A percentile compares a stretch with the other conserved stretches of the same genome.
phyloP scores from a whole-genome alignment of 92 coral and sea anemone species.

The Zoanthus sansibaricus region DNA sequence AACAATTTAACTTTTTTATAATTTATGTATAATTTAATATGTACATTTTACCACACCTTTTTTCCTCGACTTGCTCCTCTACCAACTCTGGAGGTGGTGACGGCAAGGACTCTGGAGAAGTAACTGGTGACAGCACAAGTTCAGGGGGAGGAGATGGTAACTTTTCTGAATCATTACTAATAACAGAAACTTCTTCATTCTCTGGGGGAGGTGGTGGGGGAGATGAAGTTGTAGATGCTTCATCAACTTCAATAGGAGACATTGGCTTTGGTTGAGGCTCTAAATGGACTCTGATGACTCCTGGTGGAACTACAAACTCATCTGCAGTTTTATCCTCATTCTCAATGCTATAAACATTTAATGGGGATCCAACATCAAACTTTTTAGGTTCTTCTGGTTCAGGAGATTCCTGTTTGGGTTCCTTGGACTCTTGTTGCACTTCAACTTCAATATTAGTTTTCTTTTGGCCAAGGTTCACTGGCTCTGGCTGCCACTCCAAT shows the following conservation, averaged over 20 bases:
- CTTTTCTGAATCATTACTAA: slow-evolving; percentile 72
- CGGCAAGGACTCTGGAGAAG: slow-evolving; percentile 55
- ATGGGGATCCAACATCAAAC: slow-evolving; percentile 62
- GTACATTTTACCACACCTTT: background rate
- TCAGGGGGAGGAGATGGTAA: slow-evolving; percentile 92
- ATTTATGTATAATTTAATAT: too few species aligned
- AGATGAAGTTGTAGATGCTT: slow-evolving; percentile 74
- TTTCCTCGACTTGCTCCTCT: slow-evolving; percentile 60
- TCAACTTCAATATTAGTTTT: slow-evolving; percentile 23
- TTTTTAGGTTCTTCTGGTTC: slow-evolving; percentile 50
- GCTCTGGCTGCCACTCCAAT: slow-evolving; percentile 86
- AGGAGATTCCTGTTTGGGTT: slow-evolving; percentile 2
- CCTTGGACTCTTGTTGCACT: background rate
- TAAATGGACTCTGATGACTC: slow-evolving; percentile 70
- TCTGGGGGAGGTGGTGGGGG: slow-evolving; percentile 91
- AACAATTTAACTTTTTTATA: too few species aligned
- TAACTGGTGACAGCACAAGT: slow-evolving; percentile 56
- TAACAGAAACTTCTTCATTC: slow-evolving; percentile 63
- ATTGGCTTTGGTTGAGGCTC: slow-evolving; percentile 89
- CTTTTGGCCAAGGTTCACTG: slow-evolving; percentile 25
- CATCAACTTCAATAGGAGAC: slow-evolving; percentile 88
- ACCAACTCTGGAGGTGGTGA: slow-evolving; percentile 92
- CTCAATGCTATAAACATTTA: slow-evolving; percentile 57
- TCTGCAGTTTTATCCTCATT: slow-evolving; percentile 50
- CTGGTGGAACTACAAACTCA: slow-evolving; percentile 77